Base-by-base conservation (phyloP, 2,888 invertebrate species). In the Tenthredo distinguenda region DNA sequence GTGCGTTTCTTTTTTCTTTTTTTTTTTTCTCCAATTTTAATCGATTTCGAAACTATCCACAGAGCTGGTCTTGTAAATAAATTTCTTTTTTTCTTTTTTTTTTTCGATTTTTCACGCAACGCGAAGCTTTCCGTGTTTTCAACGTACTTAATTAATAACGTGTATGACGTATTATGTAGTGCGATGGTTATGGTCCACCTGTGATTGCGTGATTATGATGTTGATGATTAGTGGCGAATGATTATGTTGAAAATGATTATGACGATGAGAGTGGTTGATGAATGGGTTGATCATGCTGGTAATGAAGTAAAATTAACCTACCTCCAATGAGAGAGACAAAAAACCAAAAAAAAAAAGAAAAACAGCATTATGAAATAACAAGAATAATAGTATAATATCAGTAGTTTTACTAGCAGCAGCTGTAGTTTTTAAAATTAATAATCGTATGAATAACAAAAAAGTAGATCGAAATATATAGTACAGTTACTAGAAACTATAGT, bases 291-390 rank as follows among this genome's bases (percentile, higher is more conserved):
- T 79, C 1, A 76, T 71, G 76, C 76, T 76, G 26, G 15, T 76
- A 26, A 76, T 76, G 43, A 76, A 18, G 47, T 4, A 76, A 43
- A n/a, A 21, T 40, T 40, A 72, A 72, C 72, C 34, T 37, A 31
- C 31, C 21, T n/a, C 84, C 62, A 85, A 62, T 76, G 86, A 87
- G 86, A 85, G 84, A 55, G 47, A 84, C 83, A 65, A 65, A 43
- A 79, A 84, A 84, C 10, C 50, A 79, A 82, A 76, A 18, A 40
- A 68, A 74, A 74, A 50, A 72, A 58, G 50, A 72, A 86, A 58
- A 34, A 71, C 37, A 85, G 62, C 10, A 40, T 58, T 76, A 76
- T 62, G 40, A 76, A 85, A 40, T 68, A 65, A 68, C n/a, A 43
- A 47, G 6, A 40, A 58, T 43, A 74, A 65, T 47, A 40, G 9